These are phyloP conservation scores for Monodelphis domestica DNA, from an alignment of 2,797 vertebrate genomes.

Conservation along the genomic window DNA sequence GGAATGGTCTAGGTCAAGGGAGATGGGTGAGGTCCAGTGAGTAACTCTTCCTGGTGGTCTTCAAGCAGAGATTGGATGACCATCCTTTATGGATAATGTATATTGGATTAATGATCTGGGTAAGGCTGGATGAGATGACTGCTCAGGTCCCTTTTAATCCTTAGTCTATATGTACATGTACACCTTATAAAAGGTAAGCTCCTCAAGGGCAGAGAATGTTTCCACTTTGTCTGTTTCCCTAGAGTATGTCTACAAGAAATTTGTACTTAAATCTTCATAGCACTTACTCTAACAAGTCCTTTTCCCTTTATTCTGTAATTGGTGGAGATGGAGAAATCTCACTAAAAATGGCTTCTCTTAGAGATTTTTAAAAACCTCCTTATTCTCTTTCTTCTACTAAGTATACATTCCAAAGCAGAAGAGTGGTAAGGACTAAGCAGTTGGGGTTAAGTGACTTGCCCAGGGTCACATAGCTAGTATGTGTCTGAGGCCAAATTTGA, in stretches of 20 bases:
- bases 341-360: background rate
- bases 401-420: too few relatives aligned
- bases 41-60: background rate
- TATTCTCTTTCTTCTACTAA: too few relatives aligned
- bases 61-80: background rate
- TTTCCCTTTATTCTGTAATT: background rate
- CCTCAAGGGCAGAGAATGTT: background rate
- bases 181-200: background rate
- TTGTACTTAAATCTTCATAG: background rate
- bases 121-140: background rate
- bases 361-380: background rate
- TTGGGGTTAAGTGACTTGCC: too few relatives aligned
- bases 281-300: background rate
- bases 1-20: background rate
- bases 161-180: background rate
- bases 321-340: background rate
- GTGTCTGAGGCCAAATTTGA: too few relatives aligned
- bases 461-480: too few relatives aligned
- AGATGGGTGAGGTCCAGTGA: background rate
- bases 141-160: background rate
- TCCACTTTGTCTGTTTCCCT: background rate
- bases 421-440: too few relatives aligned
- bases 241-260: background rate
- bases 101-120: background rate
- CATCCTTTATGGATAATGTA: background rate